Base-by-base conservation (phyloP, 2,113 vertebrate genomes). In the Origma solitaria region DNA sequence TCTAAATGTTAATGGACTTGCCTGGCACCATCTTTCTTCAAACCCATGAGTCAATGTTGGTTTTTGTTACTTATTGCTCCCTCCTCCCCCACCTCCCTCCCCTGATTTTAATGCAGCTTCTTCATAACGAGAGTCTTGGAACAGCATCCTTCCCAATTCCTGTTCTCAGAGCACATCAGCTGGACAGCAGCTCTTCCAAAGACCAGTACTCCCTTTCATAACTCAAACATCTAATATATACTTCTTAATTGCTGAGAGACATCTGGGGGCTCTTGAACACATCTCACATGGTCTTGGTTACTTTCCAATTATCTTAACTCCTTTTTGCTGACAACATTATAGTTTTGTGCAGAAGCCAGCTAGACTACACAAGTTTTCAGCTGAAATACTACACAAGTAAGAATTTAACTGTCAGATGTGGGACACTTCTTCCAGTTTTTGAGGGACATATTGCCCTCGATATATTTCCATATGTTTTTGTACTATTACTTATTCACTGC, bases 231-330 rank as follows among this genome's bases (percentile, higher is more conserved):
- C 30, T 72, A 45, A 81, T 49, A 45, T 0, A 1, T 44, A 35
- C 19, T 83, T 86, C 53, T 86, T 76, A 60, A 64, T 11, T 27
- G 35, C 2, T 90, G 61, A 64, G 53, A 71, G 65, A 35, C 24
- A 13, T 61, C 51, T 94, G 28, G 31, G 31, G 50, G 28, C 28
- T 72, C 70, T 60, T 86, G 49, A 89, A 68, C 24, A 58, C 20
- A 45, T 88, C 72, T 95, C 45, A 51, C 12, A 27, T 35, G 3
- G 31, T 75, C 83, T 86, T 84, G 49, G n/a, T 82, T 84, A 58
- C 49, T 94, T 93, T 91, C 44, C 86, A 91, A 3, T 64, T 94
- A 45, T 47, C 62, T 70, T 94, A 69, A 37, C 44, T 88, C 38
- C 44, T 78, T 92, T 80, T 88, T 60, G 51, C 65, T 21, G 31